phyloP scores from a whole-genome alignment of 2,797 vertebrate genomes.

The Ateles fusciceps region DNA sequence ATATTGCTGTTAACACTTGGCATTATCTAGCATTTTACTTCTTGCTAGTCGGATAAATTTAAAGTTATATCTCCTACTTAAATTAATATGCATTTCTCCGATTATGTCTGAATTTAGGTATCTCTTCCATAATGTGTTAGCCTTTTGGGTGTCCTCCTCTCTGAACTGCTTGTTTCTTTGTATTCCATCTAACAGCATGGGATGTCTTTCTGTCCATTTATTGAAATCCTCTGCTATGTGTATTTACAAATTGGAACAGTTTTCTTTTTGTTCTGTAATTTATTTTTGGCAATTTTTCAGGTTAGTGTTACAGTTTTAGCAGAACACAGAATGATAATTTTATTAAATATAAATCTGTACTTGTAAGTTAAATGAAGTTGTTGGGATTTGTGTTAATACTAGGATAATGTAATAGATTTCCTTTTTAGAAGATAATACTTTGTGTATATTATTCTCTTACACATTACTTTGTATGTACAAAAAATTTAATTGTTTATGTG shows the following conservation, averaged over 20 bases:
- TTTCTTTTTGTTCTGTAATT: slow-evolving; percentile 30
- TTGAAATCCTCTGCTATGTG: background rate
- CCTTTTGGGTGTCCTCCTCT: slow-evolving; percentile 1
- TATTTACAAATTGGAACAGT: background rate
- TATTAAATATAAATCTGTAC: background rate
- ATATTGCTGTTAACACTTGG: background rate
- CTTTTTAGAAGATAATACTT: background rate
- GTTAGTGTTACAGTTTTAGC: background rate
- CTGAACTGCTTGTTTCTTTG: background rate
- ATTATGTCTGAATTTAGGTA: background rate
- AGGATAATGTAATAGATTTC: slow-evolving; percentile 20
- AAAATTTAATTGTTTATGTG: background rate
- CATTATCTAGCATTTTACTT: background rate
- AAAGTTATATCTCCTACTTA: background rate
- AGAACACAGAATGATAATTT: background rate
- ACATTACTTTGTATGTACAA: background rate
- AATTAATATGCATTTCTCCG: background rate
- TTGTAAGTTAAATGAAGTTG: slow-evolving; percentile 10
- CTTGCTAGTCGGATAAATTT: slow-evolving; percentile 20
- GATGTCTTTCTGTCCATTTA: background rate
- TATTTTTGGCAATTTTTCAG: slow-evolving; percentile 2
- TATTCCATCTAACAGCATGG: background rate
- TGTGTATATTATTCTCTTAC: background rate
- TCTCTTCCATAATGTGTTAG: background rate
- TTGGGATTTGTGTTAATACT: background rate